phyloP scores from a whole-genome alignment of 2,888 invertebrate species.

The Odontocerum albicorne region DNA sequence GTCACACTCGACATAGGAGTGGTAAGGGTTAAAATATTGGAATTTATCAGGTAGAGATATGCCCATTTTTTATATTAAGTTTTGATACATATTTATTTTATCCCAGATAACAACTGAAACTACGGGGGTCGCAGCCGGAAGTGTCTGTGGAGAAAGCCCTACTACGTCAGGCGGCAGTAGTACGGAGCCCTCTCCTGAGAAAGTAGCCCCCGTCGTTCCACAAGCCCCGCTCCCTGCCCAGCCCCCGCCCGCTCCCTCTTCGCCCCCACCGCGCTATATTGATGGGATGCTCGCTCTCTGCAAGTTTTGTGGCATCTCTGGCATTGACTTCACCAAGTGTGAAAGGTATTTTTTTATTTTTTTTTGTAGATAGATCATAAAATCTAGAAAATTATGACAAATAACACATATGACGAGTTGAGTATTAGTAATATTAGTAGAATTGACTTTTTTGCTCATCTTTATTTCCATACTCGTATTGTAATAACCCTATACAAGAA shows the following conservation, averaged over 20 bases:
- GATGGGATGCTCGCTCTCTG: slow-evolving; percentile 79
- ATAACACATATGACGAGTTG: no score
- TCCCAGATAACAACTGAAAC: not conserved
- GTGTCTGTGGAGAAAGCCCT: slow-evolving; percentile 7
- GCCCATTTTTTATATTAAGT: no score
- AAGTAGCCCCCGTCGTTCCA: slow-evolving; percentile 4
- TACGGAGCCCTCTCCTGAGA: slow-evolving; percentile 30
- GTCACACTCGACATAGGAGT: no score
- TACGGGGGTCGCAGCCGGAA: not conserved
- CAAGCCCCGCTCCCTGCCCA: slow-evolving; percentile 46
- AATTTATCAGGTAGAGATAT: no score
- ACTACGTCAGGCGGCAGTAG: slow-evolving; percentile 16
- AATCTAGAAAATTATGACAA: no score
- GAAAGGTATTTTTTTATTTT: slow-evolving; percentile 53
- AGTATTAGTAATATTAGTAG: no score
- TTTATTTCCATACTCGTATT: no score
- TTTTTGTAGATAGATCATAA: no score
- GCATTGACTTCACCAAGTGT: slow-evolving; percentile 78
- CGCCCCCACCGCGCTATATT: slow-evolving; percentile 64
- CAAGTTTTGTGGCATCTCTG: slow-evolving; percentile 76
- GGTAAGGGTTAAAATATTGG: no score
- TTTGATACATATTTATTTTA: no score
- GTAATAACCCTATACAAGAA: no score
- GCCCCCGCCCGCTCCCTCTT: slow-evolving; percentile 57
- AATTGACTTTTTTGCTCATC: no score